Conservation (phyloP, 2,797 vertebrate genomes). For the Sebastes iracundus region DNA sequence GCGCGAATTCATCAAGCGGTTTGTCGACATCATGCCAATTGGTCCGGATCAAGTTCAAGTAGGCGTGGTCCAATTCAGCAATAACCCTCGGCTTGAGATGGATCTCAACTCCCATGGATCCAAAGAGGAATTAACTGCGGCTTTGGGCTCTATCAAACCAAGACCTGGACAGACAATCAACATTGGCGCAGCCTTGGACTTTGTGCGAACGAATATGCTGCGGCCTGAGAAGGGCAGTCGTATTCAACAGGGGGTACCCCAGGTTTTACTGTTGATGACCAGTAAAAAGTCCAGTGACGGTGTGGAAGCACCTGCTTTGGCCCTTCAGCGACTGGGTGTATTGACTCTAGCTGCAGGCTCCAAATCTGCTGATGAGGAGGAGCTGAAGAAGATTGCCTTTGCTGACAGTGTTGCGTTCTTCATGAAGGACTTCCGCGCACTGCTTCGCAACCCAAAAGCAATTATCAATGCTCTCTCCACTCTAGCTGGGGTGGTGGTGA, state of each 20-base stretch:
- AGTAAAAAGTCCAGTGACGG: slow-evolving; percentile 89
- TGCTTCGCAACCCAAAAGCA: slow-evolving; percentile 54
- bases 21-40: slow-evolving; percentile 88
- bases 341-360: slow-evolving; percentile 86
- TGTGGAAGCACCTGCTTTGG: slow-evolving; percentile 77
- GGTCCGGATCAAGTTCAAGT: slow-evolving; percentile 90
- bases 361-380: slow-evolving; percentile 74
- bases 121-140: slow-evolving; percentile 74
- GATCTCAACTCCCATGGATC: slow-evolving; percentile 84
- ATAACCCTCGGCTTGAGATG: slow-evolving; percentile 84
- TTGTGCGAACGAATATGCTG: slow-evolving; percentile 87
- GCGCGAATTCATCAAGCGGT: slow-evolving; percentile 87
- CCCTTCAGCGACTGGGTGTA: slow-evolving; percentile 84
- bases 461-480: slow-evolving; percentile 85
- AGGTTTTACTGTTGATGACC: slow-evolving; percentile 89
- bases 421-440: slow-evolving; percentile 70
- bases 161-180: slow-evolving; percentile 76
- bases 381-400: slow-evolving; percentile 89
- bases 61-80: slow-evolving; percentile 87
- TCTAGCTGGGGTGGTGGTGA: slow-evolving; percentile 80
- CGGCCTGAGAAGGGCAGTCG: slow-evolving; percentile 85
- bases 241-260: slow-evolving; percentile 83
- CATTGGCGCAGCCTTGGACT: slow-evolving; percentile 90
- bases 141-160: slow-evolving; percentile 81
- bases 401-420: slow-evolving; percentile 77